Percentiles rank a stretch among this genome's conserved stretches.
phyloP scores from a whole-genome alignment of 2,113 vertebrate species.

The Corydoras maculifer region DNA sequence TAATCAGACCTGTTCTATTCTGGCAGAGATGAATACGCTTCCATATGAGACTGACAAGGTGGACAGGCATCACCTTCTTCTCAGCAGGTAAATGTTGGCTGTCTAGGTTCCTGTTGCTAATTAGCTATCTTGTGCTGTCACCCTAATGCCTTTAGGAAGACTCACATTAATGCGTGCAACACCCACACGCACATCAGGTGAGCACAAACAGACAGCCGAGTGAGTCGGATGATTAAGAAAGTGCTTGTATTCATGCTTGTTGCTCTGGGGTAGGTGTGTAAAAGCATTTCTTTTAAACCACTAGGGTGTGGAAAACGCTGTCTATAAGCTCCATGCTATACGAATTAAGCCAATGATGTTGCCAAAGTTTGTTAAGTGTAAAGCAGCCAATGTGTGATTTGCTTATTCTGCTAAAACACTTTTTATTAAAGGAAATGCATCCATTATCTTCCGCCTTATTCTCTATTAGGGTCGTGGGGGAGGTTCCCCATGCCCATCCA shows the following conservation, averaged over 20 bases:
- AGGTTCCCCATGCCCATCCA: too few species aligned
- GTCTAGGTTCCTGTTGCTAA: slow-evolving; percentile 45
- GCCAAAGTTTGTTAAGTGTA: too few species aligned
- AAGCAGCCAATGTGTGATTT: too few species aligned
- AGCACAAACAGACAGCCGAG: slow-evolving; percentile 13
- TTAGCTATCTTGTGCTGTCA: slow-evolving; percentile 49
- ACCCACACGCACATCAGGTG: slow-evolving; percentile 14
- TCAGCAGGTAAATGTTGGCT: slow-evolving; percentile 40
- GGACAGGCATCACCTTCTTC: slow-evolving; percentile 20
- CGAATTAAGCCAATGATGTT: too few species aligned
- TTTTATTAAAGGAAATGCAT: too few species aligned
- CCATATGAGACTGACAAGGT: slow-evolving; percentile 31
- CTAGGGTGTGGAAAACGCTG: too few species aligned
- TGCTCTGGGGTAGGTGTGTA: slow-evolving; percentile 3
- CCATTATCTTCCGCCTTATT: too few species aligned
- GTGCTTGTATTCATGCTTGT: slow-evolving; percentile 1
- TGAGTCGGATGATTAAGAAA: slow-evolving; percentile 23
- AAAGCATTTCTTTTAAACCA: not conserved
- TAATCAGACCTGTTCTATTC: slow-evolving; percentile 27
- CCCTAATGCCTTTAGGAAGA: slow-evolving; percentile 53
- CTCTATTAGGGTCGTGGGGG: too few species aligned
- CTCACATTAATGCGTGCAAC: slow-evolving; percentile 38
- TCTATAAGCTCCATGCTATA: too few species aligned
- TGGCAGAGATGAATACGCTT: slow-evolving; percentile 18
- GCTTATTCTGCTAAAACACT: too few species aligned